A percentile compares a stretch with the other conserved stretches of the same genome.
These are phyloP conservation scores for Prolemur simus DNA, from an alignment of 2,113 vertebrate genomes.

Conservation along the genomic window DNA sequence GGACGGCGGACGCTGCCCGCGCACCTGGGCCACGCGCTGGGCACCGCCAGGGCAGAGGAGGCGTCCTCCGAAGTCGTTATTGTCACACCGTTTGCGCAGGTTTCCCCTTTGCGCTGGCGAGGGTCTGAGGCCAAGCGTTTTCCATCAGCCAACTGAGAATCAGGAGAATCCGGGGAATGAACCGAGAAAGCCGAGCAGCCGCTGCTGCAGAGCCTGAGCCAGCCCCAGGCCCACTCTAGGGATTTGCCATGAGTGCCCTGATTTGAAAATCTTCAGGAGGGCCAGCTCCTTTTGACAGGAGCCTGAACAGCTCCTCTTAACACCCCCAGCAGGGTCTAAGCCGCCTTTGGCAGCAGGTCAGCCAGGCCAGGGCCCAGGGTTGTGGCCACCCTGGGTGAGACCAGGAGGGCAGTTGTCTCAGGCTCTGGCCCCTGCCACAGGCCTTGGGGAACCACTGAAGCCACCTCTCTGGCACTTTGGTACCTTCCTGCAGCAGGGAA, in stretches of 20 bases:
- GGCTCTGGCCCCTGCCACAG: background rate
- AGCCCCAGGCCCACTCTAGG: background rate
- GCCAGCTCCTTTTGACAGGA: background rate
- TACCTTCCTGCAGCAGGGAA: background rate
- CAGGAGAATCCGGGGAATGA: background rate
- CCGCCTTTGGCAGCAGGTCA: background rate
- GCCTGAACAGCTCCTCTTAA: too few species aligned
- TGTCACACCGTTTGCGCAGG: background rate
- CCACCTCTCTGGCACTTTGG: background rate
- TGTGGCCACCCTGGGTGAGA: background rate
- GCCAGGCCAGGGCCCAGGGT: background rate
- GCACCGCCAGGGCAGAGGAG: background rate
- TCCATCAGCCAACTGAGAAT: background rate
- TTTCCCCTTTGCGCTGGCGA: background rate
- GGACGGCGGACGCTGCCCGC: rapidly evolving
- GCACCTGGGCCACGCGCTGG: background rate
- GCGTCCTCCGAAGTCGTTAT: background rate
- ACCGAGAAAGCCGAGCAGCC: rapidly evolving
- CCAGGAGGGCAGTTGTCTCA: background rate
- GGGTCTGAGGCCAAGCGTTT: background rate
- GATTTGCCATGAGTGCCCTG: background rate
- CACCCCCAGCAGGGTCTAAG: background rate
- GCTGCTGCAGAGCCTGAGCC: background rate
- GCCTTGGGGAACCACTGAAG: rapidly evolving
- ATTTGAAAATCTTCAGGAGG: background rate